Percentiles rank a stretch among this genome's conserved stretches.
phyloP scores from a whole-genome alignment of 2,888 invertebrate species.

The Leistus spinibarbis region DNA sequence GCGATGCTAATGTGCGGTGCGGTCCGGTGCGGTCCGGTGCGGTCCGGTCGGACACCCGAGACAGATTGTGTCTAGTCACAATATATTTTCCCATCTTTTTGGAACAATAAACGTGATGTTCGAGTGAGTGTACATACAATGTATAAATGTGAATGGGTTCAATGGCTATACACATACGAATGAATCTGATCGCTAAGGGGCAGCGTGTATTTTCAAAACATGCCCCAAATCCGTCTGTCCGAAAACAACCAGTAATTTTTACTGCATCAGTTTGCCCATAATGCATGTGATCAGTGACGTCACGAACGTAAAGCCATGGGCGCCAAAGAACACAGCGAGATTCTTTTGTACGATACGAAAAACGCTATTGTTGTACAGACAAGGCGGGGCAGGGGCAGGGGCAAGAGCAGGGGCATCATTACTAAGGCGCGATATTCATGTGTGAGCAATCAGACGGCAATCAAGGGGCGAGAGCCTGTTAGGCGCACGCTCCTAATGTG shows the following conservation, averaged over 20 bases:
- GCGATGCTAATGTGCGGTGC: no score
- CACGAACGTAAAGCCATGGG: constrained; percentile 3
- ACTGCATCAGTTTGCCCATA: constrained; percentile 20
- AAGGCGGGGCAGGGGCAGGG: background rate
- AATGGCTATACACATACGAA: constrained; percentile 4
- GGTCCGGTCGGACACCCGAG: no score
- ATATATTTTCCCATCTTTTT: no score
- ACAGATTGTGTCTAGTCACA: no score
- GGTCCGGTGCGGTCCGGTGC: no score
- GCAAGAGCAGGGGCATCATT: background rate
- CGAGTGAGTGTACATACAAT: no score
- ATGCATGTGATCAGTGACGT: constrained; percentile 25
- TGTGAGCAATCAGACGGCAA: constrained; percentile 14
- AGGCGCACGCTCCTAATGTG: background rate
- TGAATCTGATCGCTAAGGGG: background rate
- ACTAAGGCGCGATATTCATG: background rate
- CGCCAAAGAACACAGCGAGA: background rate
- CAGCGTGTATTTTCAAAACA: background rate
- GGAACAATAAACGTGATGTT: no score
- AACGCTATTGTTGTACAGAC: background rate
- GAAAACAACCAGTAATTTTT: constrained; percentile 29
- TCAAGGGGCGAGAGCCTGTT: background rate
- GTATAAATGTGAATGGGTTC: constrained; percentile 12
- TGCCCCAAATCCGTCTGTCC: constrained; percentile 25
- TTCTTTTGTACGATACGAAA: background rate